Evolutionary conservation across 64 coral and sea anemone species (phyloP), one percentile per base, ranked within the genome.

Genomic region (Trachythela sp.): DNA sequence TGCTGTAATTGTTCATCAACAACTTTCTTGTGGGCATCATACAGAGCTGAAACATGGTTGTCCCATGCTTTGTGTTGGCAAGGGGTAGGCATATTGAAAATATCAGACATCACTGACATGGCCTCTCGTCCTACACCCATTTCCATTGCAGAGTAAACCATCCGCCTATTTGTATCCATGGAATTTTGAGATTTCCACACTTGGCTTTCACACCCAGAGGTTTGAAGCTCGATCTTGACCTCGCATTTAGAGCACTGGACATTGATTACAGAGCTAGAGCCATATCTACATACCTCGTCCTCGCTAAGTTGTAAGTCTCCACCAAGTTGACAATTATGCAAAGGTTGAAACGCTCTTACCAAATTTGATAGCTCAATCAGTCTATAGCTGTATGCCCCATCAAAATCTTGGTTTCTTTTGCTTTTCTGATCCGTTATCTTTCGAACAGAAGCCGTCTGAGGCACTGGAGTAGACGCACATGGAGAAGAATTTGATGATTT

Each of bases 71-170:
- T 20, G 86, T 84, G 17, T 22, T 41, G 22, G 17, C 84, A 86
- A 48, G 84, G 84, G 39, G 84, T 20, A 52, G 90, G 90, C 84
- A 91, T 91, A 45, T 91, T 91, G 38, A 87, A 87, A 51, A 91
- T 91, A 15, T 91, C 84, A 60, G 38, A 91, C 85, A 91, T 91
- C 3, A 87, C 85, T 70, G 90, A 83, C 40, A 87, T 91, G 17
- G 84, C 90, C 43, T 91, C 90, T 17, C 84, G 13, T 76, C 90
- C 90, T 86, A 86, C 45, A 48, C 84, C 90, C 59, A 87, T 91
- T 87, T 91, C 40, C 48, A 50, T 85, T 9, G 48, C 84, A 30
- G 84, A 64, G 26, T 64, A 64, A 64, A 64, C 56, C 56, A 64
- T 64, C 22, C 56, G 20, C 56, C 56, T 64, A 27, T 64, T 64